Evolutionary conservation across 2,888 invertebrate genomes (phyloP).

Genomic region (Doris montereyensis): DNA sequence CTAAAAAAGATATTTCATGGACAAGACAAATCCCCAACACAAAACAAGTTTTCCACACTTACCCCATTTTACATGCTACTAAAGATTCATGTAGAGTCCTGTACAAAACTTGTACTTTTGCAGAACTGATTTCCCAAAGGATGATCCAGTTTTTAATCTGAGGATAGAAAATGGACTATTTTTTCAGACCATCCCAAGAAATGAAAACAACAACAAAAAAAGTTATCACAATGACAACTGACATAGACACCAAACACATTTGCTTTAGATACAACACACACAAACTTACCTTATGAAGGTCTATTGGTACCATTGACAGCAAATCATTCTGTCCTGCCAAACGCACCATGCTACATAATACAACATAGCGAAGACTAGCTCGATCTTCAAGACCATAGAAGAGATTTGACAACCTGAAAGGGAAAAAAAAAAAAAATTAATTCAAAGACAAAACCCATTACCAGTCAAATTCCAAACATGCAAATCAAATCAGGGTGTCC

Average conservation of each 20-base stretch:
- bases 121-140: slow-evolving; percentile 68
- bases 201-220: not conserved
- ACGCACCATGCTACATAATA: slow-evolving; percentile 92
- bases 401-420: slow-evolving; percentile 86
- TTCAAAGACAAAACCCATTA: too few species aligned
- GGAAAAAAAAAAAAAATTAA: too few species aligned
- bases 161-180: too few species aligned
- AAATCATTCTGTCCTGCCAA: slow-evolving; percentile 91
- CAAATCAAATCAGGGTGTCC: too few species aligned
- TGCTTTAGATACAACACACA: not conserved
- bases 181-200: too few species aligned
- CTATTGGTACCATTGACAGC: slow-evolving; percentile 86
- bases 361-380: slow-evolving; percentile 89
- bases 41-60: too few species aligned
- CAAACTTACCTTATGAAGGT: slow-evolving; percentile 86
- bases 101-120: slow-evolving; percentile 86
- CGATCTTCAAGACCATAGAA: slow-evolving; percentile 91
- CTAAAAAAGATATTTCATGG: too few species aligned
- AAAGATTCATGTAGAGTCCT: slow-evolving; percentile 90
- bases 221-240: not conserved
- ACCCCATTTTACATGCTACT: slow-evolving; percentile 88
- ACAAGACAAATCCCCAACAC: too few species aligned
- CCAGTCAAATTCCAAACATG: too few species aligned
- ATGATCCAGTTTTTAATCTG: slow-evolving; percentile 72
- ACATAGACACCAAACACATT: not conserved